Evolutionary conservation across 1,140 invertebrate genomes (phyloP), one percentile per base, ranked within the genome.

Genomic region (Drosophila neocordata): DNA sequence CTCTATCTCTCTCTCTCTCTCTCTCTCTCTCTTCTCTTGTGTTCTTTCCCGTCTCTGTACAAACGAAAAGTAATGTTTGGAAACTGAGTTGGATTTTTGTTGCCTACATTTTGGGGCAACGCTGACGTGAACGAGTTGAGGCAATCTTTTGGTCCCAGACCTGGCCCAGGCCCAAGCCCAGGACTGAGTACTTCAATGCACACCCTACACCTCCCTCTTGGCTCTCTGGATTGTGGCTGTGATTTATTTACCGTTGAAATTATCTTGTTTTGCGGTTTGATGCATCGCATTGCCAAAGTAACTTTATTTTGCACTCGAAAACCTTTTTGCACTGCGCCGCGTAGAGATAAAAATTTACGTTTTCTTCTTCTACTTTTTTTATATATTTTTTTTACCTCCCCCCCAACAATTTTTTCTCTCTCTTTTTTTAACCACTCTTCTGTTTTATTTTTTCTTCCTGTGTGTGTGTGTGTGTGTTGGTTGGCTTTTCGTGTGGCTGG

Each of bases 171-270:
- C 41, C 8, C 41, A 8, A 13, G 41, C 15, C 15, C 13, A n/a
- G 9, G 8, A 13, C 15, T 7, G 24, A 24, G 4, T 24, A 13
- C 9, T 20, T 7, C 41, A 48, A 8, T 48, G 41, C 9, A 44
- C 15, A 48, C 15, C 4, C n/a, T 2, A 38, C 37, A 4, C 3
- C 18, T 24, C 53, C 20, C 34, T 41, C 58, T 24, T 51, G 68
- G 52, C 48, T 22, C 55, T 79, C 18, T 20, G 41, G 15, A 9
- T 13, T 20, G 65, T 79, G 73, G 64, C 69, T 74, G 81, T 89
- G 85, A 89, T 89, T 89, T 89, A 89, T 89, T 89, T 89, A 89
- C 85, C 78, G 85, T 89, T 89, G 81, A 89, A 89, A 89, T 89
- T 89, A 89, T 89, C 85, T 87, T 89, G 85, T 89, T 89, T 89